A percentile compares a stretch with the other conserved stretches of the same genome.
phyloP scores from a whole-genome alignment of 1,140 invertebrate genomes.

The Nylanderia fulva region DNA sequence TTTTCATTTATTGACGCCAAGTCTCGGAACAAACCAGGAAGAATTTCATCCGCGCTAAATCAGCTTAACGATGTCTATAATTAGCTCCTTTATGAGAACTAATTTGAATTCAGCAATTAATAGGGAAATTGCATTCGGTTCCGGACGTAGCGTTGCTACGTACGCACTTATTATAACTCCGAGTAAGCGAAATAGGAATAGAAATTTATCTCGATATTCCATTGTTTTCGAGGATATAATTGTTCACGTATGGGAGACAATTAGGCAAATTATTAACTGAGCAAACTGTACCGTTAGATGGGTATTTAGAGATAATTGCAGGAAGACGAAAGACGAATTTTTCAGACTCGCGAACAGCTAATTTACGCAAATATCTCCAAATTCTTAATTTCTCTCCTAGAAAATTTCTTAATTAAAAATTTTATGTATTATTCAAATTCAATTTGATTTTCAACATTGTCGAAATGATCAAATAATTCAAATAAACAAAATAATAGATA shows the following conservation, averaged over 20 bases:
- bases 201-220: conserved; percentile 32
- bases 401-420: too few relatives aligned
- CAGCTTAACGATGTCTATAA: conserved; percentile 61
- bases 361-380: conserved; percentile 25
- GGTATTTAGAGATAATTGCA: background rate
- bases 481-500: too few relatives aligned
- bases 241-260: background rate
- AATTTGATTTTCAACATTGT: too few relatives aligned
- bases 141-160: too few relatives aligned
- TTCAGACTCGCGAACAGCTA: background rate
- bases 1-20: conserved; percentile 46
- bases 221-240: background rate
- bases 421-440: too few relatives aligned
- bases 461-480: too few relatives aligned
- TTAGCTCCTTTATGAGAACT: conserved; percentile 54
- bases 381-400: background rate
- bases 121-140: conserved; percentile 53
- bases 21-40: conserved; percentile 30
- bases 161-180: too few relatives aligned
- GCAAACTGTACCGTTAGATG: background rate
- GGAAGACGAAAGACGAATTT: background rate
- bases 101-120: conserved; percentile 59
- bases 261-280: too few relatives aligned
- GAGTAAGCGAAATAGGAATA: conserved; percentile 29
- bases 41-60: conserved; percentile 53